Evolutionary conservation across 2,888 invertebrate species (phyloP), one percentile per base, ranked within the genome.

Genomic region (Galeopsomyia nigrocyanea): DNA sequence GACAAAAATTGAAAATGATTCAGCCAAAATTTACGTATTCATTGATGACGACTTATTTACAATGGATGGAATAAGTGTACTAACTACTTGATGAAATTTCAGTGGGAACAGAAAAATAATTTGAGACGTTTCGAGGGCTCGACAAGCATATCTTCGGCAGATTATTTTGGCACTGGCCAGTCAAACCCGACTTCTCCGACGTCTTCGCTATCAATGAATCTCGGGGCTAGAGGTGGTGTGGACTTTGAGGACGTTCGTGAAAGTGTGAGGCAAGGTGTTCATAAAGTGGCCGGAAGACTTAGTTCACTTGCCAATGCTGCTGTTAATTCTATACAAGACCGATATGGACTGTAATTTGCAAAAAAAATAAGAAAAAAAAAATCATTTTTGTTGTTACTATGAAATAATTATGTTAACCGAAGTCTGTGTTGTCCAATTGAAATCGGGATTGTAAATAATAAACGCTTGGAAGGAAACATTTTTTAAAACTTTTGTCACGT

Each of bases 241-340:
- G 98, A 99, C 87, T 90, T 99, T 75, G 95, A 98, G 78, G 99
- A 99, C 83, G 96, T 99, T 51, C 96, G 95, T 85, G 99, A 99
- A 88, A 97, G 97, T 77, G 97, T 99, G 49, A 93, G 95, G 80
- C 95, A 96, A 83, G 98, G 99, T 74, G 98, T 99, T 69, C 96
- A 96, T 78, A 96, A 95, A 88, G 98, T 99, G 76, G 99, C 99
- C 64, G 98, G 97, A n/a, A 94, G 94, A 82, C 88, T 99, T 76
- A 98, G 98, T 80, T 95, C 94, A 78, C 88, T 99, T 77, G 98
- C 98, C 79, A 97, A 93, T 88, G 97, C 96, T 80, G 94, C 98
- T 21, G 96, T 98, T 90, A 93, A 94, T 76, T 95, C 96, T 78
- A 90, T 98, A 84, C 98, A 98, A 90, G 98, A 87, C 75, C 83